Base-by-base conservation (phyloP, 2,888 invertebrate species). In the Drosophila ustulata region DNA sequence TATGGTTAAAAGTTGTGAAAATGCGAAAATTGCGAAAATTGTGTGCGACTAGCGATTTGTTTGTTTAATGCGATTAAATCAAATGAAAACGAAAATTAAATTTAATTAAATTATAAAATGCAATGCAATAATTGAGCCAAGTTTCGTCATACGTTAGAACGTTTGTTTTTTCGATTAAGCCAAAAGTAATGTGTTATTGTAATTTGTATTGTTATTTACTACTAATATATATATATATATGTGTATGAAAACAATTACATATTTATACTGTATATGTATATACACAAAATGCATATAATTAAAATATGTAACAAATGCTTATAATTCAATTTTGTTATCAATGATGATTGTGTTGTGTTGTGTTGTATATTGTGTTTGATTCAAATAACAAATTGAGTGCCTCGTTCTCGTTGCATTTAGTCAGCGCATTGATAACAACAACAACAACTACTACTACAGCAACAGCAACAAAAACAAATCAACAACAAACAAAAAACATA, bases 111-210 rank as follows among this genome's bases (percentile, higher is more conserved):
- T 45, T 34, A 28, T 26, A 39, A 46, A 18, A 63, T 55, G 47
- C 56, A 72, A 66, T 71, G 73, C 73, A 73, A 77, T 82, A 82
- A 79, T 75, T 76, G 76, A 78, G 67, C 71, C 77, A 71, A 71
- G 71, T 71, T 77, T 68, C 37, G 67, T 71, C 53, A 63, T 64
- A 57, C 37, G 73, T 58, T 64, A 63, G 63, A 70, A 67, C 70
- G 75, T 82, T 80, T 78, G 71, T 87, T 85, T 64, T 73, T 78
- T 73, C 39, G 82, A 86, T 87, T 82, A 88, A 88, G 85, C 84
- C 84, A 85, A 88, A 88, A 81, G 81, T 82, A 85, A 87, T 84
- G 76, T 85, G 88, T 85, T 85, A 88, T 79, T 88, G 85, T 85
- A 85, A 85, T 84, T 83, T 84, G 83, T 83, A 83, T 82, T 83